phyloP scores from a whole-genome alignment of 2,888 invertebrate species.

The Apodemia hepburni region DNA sequence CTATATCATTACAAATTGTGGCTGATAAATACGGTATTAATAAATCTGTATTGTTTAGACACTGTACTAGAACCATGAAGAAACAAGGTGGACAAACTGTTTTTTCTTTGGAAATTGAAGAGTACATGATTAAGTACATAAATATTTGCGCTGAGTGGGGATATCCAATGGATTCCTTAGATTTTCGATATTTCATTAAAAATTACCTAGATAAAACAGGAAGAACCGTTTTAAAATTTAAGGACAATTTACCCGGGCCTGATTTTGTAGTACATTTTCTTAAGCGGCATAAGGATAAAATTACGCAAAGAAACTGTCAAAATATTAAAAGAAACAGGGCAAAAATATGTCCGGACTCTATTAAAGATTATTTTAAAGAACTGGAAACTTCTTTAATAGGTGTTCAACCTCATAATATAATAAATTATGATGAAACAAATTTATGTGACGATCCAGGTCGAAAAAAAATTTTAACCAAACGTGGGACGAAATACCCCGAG shows the following conservation, averaged over 20 bases:
- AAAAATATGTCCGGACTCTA: constrained; percentile 28
- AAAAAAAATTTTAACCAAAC: constrained; percentile 16
- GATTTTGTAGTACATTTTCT: constrained; percentile 34
- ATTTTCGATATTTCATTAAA: constrained; percentile 30
- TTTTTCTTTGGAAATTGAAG: constrained; percentile 25
- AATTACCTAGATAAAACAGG: constrained; percentile 29
- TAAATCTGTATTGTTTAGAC: constrained; percentile 24
- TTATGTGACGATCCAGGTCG: constrained; percentile 25
- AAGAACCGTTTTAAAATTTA: constrained; percentile 20
- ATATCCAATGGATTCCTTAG: constrained; percentile 29
- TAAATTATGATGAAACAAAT: constrained; percentile 31
- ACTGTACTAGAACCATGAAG: constrained; percentile 24
- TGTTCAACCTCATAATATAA: constrained; percentile 23
- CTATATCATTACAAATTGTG: constrained; percentile 6
- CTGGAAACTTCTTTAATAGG: constrained; percentile 24
- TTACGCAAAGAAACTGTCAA: constrained; percentile 33
- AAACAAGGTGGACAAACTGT: constrained; percentile 29
- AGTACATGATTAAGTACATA: constrained; percentile 29
- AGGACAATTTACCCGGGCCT: constrained; percentile 32
- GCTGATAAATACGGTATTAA: constrained; percentile 23
- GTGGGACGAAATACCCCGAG: constrained; percentile 41
- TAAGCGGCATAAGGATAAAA: constrained; percentile 31
- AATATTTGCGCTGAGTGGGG: constrained; percentile 20
- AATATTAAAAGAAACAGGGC: constrained; percentile 35
- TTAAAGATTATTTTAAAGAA: constrained; percentile 29